phyloP scores from a whole-genome alignment of 2,888 invertebrate species.

The Mamestra brassicae region DNA sequence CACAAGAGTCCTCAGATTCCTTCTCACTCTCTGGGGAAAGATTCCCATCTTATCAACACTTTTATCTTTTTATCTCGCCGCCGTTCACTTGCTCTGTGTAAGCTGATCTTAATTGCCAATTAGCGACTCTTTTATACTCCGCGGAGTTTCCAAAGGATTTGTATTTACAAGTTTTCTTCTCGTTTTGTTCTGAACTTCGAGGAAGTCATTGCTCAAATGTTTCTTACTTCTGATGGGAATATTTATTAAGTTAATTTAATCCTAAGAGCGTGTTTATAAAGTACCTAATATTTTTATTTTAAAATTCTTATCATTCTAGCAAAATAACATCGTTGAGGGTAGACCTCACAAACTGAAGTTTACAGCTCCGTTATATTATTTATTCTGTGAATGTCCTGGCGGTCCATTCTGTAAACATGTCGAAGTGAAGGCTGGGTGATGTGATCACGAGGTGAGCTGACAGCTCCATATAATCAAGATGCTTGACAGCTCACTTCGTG shows the following conservation, averaged over 20 bases:
- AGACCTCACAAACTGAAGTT: too few species aligned
- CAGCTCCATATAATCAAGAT: too few species aligned
- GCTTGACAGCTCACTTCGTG: too few species aligned
- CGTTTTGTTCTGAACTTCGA: conserved; percentile 43
- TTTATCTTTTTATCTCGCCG: conserved; percentile 10
- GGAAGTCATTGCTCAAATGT: conserved; percentile 50
- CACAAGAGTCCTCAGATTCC: neutral
- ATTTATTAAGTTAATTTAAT: conserved; percentile 31
- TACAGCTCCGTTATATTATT: too few species aligned
- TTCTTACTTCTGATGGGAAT: conserved; percentile 30
- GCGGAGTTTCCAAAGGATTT: conserved; percentile 47
- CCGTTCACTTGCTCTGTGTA: conserved; percentile 30
- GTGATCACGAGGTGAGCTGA: too few species aligned
- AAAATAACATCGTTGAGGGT: too few species aligned
- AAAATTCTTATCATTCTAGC: neutral
- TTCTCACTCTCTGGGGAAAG: neutral
- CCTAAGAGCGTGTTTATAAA: neutral
- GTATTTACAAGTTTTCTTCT: conserved; percentile 52
- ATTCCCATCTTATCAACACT: conserved; percentile 13
- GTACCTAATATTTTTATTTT: neutral
- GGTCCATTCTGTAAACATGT: too few species aligned
- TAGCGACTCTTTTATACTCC: conserved; percentile 45
- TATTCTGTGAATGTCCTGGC: too few species aligned
- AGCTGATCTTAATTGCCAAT: conserved; percentile 66
- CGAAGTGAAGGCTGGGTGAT: too few species aligned